Evolutionary conservation across 2,113 vertebrate genomes (phyloP).

Genomic region (Salvelinus sp.): DNA sequence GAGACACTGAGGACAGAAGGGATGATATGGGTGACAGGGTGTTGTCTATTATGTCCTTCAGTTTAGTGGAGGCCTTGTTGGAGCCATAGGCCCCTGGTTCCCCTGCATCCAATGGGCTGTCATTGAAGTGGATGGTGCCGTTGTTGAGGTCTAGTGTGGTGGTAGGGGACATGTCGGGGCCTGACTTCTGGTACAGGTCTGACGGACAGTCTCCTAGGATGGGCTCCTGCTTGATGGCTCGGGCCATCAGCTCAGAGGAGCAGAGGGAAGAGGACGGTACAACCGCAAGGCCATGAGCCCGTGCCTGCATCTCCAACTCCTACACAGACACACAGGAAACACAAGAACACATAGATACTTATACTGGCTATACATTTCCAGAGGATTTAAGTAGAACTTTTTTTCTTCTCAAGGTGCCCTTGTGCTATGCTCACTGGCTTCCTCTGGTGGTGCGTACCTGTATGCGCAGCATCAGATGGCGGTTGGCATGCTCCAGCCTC

Average conservation of each 20-base stretch:
- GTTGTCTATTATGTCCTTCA: slow-evolving; percentile 95
- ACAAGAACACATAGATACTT: background rate
- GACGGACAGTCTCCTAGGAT: slow-evolving; percentile 85
- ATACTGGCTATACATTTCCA: too few relatives aligned
- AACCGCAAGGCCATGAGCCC: slow-evolving; percentile 87
- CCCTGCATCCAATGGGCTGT: slow-evolving; percentile 59
- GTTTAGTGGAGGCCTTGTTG: slow-evolving; percentile 83
- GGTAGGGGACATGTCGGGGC: slow-evolving; percentile 58
- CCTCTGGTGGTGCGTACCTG: slow-evolving; percentile 86
- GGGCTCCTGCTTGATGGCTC: slow-evolving; percentile 87
- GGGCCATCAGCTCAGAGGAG: slow-evolving; percentile 80
- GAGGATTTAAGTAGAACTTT: too few relatives aligned
- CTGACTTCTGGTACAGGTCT: slow-evolving; percentile 76
- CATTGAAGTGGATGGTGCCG: slow-evolving; percentile 81
- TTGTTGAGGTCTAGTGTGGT: slow-evolving; percentile 82
- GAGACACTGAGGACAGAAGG: slow-evolving; percentile 87
- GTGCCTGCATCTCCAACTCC: slow-evolving; percentile 97
- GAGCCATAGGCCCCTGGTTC: slow-evolving; percentile 74
- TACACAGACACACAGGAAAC: slow-evolving; percentile 48
- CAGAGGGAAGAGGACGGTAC: slow-evolving; percentile 83
- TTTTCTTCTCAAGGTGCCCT: background rate
- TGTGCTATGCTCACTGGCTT: too few relatives aligned
- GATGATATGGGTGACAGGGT: slow-evolving; percentile 84
- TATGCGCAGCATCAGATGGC: slow-evolving; percentile 91
- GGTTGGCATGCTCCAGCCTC: slow-evolving; percentile 92